Evolutionary conservation across 2,888 invertebrate genomes (phyloP).

Genomic region (Nomada goodeniana): DNA sequence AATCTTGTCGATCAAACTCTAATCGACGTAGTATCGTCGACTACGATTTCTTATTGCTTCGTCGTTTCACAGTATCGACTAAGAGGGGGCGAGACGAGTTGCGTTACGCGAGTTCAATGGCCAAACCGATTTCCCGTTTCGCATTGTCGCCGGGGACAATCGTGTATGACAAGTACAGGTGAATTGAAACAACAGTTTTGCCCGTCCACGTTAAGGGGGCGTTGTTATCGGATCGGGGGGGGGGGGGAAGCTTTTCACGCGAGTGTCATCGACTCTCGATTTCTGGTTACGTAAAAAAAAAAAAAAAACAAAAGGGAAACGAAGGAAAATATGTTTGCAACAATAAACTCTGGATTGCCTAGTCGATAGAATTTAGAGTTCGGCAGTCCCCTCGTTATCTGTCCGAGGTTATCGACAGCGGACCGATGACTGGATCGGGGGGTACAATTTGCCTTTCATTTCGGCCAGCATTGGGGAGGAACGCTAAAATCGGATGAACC

Average conservation of each 20-base stretch:
- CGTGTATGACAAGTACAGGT: slow-evolving; percentile 35
- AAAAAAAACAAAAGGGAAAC: background rate
- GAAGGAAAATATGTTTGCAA: slow-evolving; percentile 1
- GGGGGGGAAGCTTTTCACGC: slow-evolving; percentile 68
- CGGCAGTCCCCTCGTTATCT: slow-evolving; percentile 37
- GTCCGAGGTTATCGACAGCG: slow-evolving; percentile 34
- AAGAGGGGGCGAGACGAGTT: slow-evolving; percentile 34
- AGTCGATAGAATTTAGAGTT: slow-evolving; percentile 16
- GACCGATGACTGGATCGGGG: background rate
- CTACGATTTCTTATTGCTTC: background rate
- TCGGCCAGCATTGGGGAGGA: background rate
- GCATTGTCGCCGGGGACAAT: slow-evolving; percentile 51
- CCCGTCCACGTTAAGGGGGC: slow-evolving; percentile 29
- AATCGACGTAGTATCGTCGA: background rate
- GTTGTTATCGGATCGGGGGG: slow-evolving; percentile 69
- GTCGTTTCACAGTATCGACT: background rate
- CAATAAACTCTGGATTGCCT: slow-evolving; percentile 16
- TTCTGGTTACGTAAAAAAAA: slow-evolving; percentile 36
- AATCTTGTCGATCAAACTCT: slow-evolving; percentile 12
- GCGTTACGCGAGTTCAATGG: slow-evolving; percentile 23
- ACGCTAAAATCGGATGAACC: slow-evolving; percentile 48
- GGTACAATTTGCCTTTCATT: slow-evolving; percentile 31
- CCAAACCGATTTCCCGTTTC: slow-evolving; percentile 24
- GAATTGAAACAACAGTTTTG: slow-evolving; percentile 59
- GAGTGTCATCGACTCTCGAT: slow-evolving; percentile 67